A percentile compares a stretch with the other conserved stretches of the same genome.
phyloP scores from a whole-genome alignment of 2,888 invertebrate species.

The Caenorhabditis plicata region DNA sequence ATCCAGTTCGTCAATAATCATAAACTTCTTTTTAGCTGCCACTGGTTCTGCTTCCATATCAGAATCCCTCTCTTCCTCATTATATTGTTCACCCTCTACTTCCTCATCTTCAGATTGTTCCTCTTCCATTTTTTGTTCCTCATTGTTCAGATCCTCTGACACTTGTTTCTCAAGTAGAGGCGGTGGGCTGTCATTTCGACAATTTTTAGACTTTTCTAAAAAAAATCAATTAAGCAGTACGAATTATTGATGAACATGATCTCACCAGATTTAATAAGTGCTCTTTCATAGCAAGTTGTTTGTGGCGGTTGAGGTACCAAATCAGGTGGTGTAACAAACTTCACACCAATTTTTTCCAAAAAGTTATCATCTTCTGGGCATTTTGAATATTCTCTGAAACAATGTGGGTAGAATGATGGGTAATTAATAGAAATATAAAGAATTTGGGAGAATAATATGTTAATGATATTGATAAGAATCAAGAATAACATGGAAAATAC shows the following conservation, averaged over 20 bases:
- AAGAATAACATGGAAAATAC: too few species aligned
- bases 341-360: neutral
- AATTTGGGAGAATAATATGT: too few species aligned
- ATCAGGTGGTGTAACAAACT: constrained; percentile 6
- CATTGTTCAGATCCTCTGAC: neutral
- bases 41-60: neutral
- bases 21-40: neutral
- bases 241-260: too few species aligned
- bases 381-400: too few species aligned
- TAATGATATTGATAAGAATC: too few species aligned
- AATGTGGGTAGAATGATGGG: too few species aligned
- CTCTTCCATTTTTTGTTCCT: neutral
- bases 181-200: neutral
- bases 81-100: neutral
- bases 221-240: neutral
- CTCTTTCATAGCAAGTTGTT: constrained; percentile 8
- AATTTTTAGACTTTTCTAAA: neutral
- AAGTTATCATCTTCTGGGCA: too few species aligned
- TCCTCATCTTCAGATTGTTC: neutral
- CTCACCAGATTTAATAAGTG: constrained; percentile 7
- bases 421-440: too few species aligned
- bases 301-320: constrained; percentile 19
- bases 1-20: neutral
- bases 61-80: neutral
- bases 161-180: neutral